phyloP scores from a whole-genome alignment of 2,797 vertebrate genomes.

The Tiaroga cobitis region DNA sequence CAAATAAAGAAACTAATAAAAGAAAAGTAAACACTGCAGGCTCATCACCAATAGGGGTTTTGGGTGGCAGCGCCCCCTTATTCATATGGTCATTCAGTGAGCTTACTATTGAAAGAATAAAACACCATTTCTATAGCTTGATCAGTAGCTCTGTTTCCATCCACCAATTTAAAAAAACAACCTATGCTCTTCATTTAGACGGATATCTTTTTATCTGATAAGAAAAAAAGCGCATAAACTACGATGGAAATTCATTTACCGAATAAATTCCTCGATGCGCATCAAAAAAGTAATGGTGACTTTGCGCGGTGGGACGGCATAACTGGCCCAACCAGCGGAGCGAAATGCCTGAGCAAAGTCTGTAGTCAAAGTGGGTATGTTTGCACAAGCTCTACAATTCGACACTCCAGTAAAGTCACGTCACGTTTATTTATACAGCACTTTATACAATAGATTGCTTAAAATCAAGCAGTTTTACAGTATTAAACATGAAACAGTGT shows the following conservation, averaged over 20 bases:
- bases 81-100: too few relatives aligned
- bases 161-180: not conserved
- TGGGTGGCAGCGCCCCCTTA: too few relatives aligned
- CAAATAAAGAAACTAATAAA: not conserved
- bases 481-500: not conserved
- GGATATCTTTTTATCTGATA: accelerated
- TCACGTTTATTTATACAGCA: not conserved
- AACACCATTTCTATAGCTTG: not conserved
- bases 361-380: not conserved
- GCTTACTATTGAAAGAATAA: not conserved
- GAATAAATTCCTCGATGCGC: not conserved
- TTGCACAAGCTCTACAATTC: not conserved
- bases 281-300: not conserved
- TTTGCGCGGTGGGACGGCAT: not conserved
- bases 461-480: not conserved
- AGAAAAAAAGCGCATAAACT: not conserved
- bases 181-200: not conserved
- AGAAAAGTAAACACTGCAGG: not conserved
- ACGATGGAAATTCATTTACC: not conserved
- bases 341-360: not conserved
- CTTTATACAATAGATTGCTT: not conserved
- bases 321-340: not conserved
- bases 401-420: not conserved
- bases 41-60: not conserved
- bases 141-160: not conserved